These are phyloP conservation scores for Hycleus phaleratus DNA, from an alignment of 1,140 invertebrate genomes.

Conservation along the genomic window DNA sequence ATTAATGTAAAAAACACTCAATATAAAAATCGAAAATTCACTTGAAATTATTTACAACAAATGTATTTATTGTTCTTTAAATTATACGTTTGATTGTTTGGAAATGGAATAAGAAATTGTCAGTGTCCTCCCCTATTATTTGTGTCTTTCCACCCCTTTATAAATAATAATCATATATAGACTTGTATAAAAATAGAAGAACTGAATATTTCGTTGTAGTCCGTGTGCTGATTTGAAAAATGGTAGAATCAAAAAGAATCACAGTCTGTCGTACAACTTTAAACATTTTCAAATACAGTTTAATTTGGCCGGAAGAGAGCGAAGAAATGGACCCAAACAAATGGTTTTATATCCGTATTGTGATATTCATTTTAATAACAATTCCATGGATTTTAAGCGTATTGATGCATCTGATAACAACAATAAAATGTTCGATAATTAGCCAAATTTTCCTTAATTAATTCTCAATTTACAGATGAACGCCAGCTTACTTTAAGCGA, in stretches of 20 bases:
- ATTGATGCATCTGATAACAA: conserved; percentile 1
- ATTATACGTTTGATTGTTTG: too few species aligned
- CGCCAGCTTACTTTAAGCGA: background rate
- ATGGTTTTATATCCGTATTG: conserved; percentile 4
- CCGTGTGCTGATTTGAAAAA: background rate
- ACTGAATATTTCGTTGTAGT: too few species aligned
- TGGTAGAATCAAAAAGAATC: background rate
- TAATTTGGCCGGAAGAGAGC: conserved; percentile 6
- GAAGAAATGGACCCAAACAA: conserved; percentile 4
- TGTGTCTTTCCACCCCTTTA: too few species aligned
- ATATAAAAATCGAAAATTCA: too few species aligned
- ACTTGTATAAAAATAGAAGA: too few species aligned
- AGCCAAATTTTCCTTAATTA: background rate
- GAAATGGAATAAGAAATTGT: too few species aligned
- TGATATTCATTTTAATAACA: background rate
- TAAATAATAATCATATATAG: too few species aligned
- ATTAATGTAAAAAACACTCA: too few species aligned
- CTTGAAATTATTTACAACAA: too few species aligned
- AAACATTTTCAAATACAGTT: conserved; percentile 1
- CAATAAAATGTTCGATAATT: background rate
- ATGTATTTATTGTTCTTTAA: too few species aligned
- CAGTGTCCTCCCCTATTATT: too few species aligned
- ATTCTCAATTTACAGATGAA: background rate
- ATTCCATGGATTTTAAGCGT: background rate
- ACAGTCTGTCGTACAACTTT: conserved; percentile 7